Percentiles rank a stretch among this genome's conserved stretches.
phyloP scores from a whole-genome alignment of 2,113 vertebrate species.

The Syrmaticus mikado region DNA sequence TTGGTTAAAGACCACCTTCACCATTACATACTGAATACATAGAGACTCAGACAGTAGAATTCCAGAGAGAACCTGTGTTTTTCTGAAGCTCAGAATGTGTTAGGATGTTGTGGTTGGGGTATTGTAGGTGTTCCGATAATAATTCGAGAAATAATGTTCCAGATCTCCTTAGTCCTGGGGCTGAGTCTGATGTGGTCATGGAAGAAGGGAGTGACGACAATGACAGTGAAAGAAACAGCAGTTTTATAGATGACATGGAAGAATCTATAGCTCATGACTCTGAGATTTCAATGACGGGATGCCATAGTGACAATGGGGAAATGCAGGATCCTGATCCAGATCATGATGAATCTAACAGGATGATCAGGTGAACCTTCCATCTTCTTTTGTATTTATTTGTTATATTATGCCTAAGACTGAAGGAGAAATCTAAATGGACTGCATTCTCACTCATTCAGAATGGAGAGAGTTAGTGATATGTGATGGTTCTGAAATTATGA shows the following conservation, averaged over 20 bases:
- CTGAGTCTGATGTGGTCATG: conserved; percentile 90
- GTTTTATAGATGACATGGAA: conserved; percentile 91
- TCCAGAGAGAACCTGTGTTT: neutral
- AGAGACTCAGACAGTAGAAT: neutral
- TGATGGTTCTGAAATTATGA: neutral
- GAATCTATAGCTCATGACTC: conserved; percentile 86
- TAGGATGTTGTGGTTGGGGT: neutral
- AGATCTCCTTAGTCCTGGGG: conserved; percentile 94
- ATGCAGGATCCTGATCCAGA: conserved; percentile 88
- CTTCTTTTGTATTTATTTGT: neutral
- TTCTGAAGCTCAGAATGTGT: neutral
- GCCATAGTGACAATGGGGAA: conserved; percentile 84
- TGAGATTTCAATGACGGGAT: conserved; percentile 81
- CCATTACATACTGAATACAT: neutral
- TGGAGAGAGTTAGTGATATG: neutral
- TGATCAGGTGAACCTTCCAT: conserved; percentile 86
- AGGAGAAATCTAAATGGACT: neutral
- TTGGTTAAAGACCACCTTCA: neutral
- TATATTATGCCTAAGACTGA: neutral
- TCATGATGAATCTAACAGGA: conserved; percentile 89
- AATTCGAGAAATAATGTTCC: conserved; percentile 48
- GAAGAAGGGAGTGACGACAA: conserved; percentile 94
- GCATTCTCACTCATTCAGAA: neutral
- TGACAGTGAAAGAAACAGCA: conserved; percentile 85
- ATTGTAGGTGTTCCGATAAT: neutral